Evolutionary conservation across 2,797 vertebrate species (phyloP).

Genomic region (Sus cebifrons): DNA sequence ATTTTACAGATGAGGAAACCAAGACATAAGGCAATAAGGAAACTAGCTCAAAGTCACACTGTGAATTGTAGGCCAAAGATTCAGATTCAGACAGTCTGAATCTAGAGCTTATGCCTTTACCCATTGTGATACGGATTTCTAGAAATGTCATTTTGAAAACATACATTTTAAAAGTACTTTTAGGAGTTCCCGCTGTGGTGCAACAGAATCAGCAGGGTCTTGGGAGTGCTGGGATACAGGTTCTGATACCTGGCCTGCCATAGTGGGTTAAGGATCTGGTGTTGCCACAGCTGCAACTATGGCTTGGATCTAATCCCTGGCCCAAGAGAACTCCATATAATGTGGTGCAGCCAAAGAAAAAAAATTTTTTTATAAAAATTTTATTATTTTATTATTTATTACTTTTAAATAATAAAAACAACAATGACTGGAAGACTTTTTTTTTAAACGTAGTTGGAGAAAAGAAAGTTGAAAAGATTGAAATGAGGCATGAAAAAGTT

Average conservation of each 20-base stretch:
- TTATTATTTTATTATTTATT: no score
- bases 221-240: no score
- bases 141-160: conserved; percentile 63
- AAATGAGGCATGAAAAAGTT: conserved; percentile 2
- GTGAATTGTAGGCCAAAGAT: not conserved
- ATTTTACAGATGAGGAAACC: conserved; percentile 26
- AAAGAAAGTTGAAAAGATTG: conserved; percentile 53
- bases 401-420: conserved; percentile 9
- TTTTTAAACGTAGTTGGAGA: conserved; percentile 56
- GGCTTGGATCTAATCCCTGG: no score
- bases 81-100: not conserved
- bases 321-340: no score
- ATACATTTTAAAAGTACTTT: conserved; percentile 20
- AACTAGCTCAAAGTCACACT: not conserved
- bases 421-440: not conserved
- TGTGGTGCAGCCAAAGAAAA: no score
- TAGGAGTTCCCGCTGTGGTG: no score
- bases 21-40: not conserved
- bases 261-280: no score
- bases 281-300: no score
- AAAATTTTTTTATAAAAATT: no score
- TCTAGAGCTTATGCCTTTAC: not conserved
- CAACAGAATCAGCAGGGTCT: no score
- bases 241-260: no score
- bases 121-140: not conserved